These are phyloP conservation scores for Centropus bengalensis DNA, from an alignment of 2,113 vertebrate genomes.

Conservation along the genomic window DNA sequence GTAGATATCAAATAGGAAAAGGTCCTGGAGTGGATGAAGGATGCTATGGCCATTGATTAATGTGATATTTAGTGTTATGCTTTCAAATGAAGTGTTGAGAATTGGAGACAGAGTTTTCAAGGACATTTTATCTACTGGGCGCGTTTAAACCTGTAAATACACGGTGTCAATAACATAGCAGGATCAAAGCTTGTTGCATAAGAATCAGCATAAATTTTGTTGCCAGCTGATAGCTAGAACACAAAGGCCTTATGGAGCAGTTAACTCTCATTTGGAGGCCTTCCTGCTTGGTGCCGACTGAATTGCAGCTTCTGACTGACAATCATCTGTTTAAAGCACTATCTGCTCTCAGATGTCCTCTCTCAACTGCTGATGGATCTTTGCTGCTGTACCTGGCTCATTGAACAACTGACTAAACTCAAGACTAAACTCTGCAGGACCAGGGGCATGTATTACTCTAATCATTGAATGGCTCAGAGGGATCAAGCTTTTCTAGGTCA, in stretches of 20 bases:
- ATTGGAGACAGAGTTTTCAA: constrained; percentile 3
- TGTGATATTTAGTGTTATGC: neutral
- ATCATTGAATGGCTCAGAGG: neutral
- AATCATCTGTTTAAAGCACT: neutral
- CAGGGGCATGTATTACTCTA: neutral
- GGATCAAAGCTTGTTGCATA: constrained; percentile 26
- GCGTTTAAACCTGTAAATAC: neutral
- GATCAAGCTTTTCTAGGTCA: neutral
- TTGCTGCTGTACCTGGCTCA: neutral
- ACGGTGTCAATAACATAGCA: neutral
- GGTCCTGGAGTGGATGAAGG: neutral
- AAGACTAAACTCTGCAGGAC: neutral
- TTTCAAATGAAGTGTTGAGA: neutral
- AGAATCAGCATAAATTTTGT: constrained; percentile 18
- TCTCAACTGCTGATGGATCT: neutral
- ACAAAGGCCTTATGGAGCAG: neutral
- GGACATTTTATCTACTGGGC: neutral
- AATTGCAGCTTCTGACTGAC: neutral
- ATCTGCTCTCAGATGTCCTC: neutral
- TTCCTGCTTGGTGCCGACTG: neutral
- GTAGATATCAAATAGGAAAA: neutral
- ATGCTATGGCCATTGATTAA: neutral
- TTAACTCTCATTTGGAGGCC: neutral
- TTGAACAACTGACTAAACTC: neutral
- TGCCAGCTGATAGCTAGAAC: neutral